Evolutionary conservation across 35 echinoderm and acorn worm genomes (phyloP).

Genomic region (Ophioderma brevispina): DNA sequence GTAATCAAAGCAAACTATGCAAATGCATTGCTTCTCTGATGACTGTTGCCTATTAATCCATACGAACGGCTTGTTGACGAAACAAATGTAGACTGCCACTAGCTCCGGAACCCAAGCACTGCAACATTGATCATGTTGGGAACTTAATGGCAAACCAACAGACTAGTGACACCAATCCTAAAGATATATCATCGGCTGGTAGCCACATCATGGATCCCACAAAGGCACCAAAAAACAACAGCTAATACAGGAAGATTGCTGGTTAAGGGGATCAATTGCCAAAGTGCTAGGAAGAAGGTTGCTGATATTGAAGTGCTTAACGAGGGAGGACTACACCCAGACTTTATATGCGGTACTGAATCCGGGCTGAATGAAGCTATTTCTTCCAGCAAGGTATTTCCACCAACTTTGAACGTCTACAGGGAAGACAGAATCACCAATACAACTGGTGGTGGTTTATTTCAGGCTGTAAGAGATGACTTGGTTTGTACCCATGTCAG

Average conservation of each 20-base stretch:
- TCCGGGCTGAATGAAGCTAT: background rate
- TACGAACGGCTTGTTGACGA: background rate
- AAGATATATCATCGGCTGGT: too few species aligned
- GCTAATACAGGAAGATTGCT: background rate
- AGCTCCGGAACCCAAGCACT: too few species aligned
- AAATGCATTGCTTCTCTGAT: background rate
- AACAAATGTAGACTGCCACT: background rate
- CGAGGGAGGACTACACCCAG: background rate
- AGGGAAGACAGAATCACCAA: background rate
- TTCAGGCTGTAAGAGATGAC: background rate
- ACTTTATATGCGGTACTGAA: background rate
- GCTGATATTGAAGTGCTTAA: background rate
- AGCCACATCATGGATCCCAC: too few species aligned
- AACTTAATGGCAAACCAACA: too few species aligned
- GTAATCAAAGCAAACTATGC: background rate
- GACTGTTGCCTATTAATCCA: background rate
- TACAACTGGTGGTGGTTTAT: background rate
- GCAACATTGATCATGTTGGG: too few species aligned
- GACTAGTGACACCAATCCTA: too few species aligned
- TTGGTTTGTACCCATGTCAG: background rate
- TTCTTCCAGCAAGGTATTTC: background rate
- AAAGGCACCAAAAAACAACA: too few species aligned
- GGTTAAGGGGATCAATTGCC: background rate
- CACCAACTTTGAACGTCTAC: background rate
- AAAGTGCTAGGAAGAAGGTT: background rate